Evolutionary conservation across 2,888 invertebrate species (phyloP).

Genomic region (Cybosia mesomella): DNA sequence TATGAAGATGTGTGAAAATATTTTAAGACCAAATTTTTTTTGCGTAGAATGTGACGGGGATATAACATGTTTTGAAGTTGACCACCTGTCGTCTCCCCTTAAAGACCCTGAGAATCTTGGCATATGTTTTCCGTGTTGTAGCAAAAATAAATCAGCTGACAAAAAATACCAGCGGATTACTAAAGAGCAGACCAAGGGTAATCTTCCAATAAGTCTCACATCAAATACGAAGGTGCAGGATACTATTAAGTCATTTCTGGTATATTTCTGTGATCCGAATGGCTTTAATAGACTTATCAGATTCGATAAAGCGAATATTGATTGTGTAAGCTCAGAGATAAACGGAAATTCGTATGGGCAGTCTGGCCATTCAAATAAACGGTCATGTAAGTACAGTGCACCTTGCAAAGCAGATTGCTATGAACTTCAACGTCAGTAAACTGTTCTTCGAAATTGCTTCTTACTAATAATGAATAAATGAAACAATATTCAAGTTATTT

Average conservation of each 20-base stretch:
- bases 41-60: slow-evolving; percentile 12
- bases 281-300: not conserved
- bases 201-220: not conserved
- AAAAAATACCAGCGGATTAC: not conserved
- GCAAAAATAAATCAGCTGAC: not conserved
- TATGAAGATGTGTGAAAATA: slow-evolving; percentile 2
- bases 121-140: slow-evolving; percentile 11
- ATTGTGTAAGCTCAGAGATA: slow-evolving; percentile 1
- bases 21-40: not conserved
- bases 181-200: not conserved
- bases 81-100: not conserved
- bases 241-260: not conserved
- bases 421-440: not conserved
- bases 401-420: slow-evolving; percentile 19
- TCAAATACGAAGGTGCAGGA: not conserved
- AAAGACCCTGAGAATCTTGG: not conserved
- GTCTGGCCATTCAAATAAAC: not conserved
- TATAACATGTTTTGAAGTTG: slow-evolving; percentile 16
- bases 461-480: slow-evolving; percentile 2
- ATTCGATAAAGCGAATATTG: slow-evolving; percentile 10
- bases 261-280: slow-evolving; percentile 4
- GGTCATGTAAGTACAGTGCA: slow-evolving; percentile 1
- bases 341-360: not conserved
- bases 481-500: not conserved
- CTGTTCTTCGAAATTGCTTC: not conserved